Percentiles rank a stretch among this genome's conserved stretches.
phyloP scores from a whole-genome alignment of 2,797 vertebrate species.

The Peromyscus aztecus region DNA sequence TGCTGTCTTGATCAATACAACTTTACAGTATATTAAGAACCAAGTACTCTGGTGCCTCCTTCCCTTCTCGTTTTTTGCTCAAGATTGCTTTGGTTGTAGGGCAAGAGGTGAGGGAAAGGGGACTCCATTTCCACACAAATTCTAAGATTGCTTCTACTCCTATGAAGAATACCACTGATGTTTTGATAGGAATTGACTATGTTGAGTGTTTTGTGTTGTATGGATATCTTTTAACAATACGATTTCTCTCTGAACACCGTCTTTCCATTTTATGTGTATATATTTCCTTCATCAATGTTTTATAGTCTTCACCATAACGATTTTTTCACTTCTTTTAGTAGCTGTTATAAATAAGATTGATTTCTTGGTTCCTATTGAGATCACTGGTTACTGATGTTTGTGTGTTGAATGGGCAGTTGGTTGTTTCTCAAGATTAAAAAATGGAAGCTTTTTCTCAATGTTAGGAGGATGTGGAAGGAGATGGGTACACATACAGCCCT shows the following conservation, averaged over 20 bases:
- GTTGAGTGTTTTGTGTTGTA: background rate
- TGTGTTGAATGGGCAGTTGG: background rate
- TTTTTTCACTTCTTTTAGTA: background rate
- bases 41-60: background rate
- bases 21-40: background rate
- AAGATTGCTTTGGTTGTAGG: background rate
- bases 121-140: background rate
- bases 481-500: background rate
- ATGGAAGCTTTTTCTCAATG: background rate
- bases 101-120: background rate
- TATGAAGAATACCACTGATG: background rate
- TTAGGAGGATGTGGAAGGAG: background rate
- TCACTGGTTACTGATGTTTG: background rate
- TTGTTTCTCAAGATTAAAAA: conserved; percentile 6
- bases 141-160: background rate
- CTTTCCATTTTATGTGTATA: background rate
- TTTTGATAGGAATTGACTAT: background rate
- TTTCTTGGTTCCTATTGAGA: background rate
- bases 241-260: background rate
- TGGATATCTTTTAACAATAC: background rate
- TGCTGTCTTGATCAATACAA: background rate
- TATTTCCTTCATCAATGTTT: background rate
- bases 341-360: background rate
- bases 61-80: background rate
- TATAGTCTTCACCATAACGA: background rate